Evolutionary conservation across 1,140 invertebrate species (phyloP).

Genomic region (Drosophila hydei): DNA sequence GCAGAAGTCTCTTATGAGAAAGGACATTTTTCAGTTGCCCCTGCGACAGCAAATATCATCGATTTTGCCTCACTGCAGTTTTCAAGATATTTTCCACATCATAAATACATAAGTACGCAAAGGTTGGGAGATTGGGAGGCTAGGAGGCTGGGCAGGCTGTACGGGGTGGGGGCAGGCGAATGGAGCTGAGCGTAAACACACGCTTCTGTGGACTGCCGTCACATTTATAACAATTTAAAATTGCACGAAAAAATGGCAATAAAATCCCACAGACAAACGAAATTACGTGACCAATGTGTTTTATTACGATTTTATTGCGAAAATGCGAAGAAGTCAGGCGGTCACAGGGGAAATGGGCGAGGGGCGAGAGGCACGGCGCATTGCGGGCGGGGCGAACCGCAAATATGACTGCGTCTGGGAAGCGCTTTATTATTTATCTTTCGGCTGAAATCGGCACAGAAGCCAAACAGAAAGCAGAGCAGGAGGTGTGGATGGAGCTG

Average conservation of each 20-base stretch:
- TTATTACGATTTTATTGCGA: conserved; percentile 84
- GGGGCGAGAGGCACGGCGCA: background rate
- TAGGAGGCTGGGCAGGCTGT: conserved; percentile 11
- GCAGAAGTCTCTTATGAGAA: conserved; percentile 65
- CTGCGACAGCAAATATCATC: conserved; percentile 47
- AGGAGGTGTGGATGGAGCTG: background rate
- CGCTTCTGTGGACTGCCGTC: conserved; percentile 54
- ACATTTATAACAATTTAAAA: conserved; percentile 83
- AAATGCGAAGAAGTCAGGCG: conserved; percentile 77
- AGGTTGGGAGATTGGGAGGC: background rate
- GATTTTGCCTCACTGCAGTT: conserved; percentile 62
- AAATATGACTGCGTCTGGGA: conserved; percentile 76
- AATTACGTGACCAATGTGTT: conserved; percentile 84
- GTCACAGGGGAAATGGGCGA: conserved; percentile 1
- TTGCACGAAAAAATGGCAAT: conserved; percentile 83
- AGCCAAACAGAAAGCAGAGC: conserved; percentile 58
- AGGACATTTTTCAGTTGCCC: conserved; percentile 20
- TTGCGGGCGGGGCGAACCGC: conserved; percentile 56
- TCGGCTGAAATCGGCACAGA: conserved; percentile 78
- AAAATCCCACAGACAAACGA: conserved; percentile 84
- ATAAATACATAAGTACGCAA: conserved; percentile 76
- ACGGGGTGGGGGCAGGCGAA: background rate
- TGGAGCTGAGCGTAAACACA: conserved; percentile 60
- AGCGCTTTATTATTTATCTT: conserved; percentile 80
- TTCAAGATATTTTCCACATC: conserved; percentile 80